Conservation (phyloP, 2,888 invertebrate genomes). For the Amphipyra tragopoginis region DNA sequence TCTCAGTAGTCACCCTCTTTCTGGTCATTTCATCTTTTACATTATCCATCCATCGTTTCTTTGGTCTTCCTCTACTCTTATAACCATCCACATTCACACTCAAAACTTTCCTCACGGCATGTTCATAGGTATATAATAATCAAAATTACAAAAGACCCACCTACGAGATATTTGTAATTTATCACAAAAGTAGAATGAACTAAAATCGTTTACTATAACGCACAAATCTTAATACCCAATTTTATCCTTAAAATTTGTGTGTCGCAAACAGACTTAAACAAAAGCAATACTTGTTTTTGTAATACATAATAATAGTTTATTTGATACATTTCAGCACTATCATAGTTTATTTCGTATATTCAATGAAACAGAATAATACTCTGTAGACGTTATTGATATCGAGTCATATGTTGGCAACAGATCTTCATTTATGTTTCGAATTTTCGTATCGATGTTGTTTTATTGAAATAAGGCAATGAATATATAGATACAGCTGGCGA, state of each 20-base stretch:
- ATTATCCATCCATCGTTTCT: too few relatives aligned
- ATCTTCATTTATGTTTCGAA: constrained; percentile 27
- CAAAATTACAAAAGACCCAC: too few relatives aligned
- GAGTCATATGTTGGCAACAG: constrained; percentile 18
- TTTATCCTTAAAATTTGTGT: not conserved
- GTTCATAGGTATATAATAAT: too few relatives aligned
- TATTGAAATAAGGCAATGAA: too few relatives aligned
- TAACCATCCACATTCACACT: too few relatives aligned
- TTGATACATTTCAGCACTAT: constrained; percentile 22
- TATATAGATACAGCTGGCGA: too few relatives aligned
- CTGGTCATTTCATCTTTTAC: too few relatives aligned
- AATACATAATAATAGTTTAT: constrained; percentile 21
- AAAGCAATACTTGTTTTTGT: not conserved
- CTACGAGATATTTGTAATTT: not conserved
- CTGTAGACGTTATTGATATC: constrained; percentile 27
- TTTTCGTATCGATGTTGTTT: constrained; percentile 8
- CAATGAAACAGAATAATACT: constrained; percentile 19
- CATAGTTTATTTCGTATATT: constrained; percentile 35
- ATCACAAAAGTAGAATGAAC: too few relatives aligned
- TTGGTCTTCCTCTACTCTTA: too few relatives aligned
- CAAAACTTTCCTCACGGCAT: too few relatives aligned
- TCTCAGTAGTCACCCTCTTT: too few relatives aligned
- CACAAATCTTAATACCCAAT: not conserved
- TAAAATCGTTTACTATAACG: not conserved
- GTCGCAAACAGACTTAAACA: not conserved